Conservation (phyloP, 2,113 vertebrate genomes). For the Sander lucioperca region DNA sequence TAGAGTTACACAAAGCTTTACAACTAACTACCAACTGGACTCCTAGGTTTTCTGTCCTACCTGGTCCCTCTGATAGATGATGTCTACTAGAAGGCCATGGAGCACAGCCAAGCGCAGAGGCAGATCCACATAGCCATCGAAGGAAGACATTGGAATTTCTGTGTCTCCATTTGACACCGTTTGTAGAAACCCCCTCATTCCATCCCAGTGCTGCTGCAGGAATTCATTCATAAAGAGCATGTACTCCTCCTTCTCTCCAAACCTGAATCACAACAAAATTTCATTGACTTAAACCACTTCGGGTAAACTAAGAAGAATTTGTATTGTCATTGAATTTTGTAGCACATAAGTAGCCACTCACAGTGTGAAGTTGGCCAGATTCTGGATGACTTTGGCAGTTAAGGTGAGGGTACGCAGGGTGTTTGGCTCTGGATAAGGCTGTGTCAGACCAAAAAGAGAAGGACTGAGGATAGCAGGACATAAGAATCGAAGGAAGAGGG, state of each 20-base stretch:
- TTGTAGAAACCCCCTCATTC: slow-evolving; percentile 89
- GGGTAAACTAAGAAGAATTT: background rate
- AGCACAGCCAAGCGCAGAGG: slow-evolving; percentile 92
- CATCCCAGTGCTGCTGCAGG: slow-evolving; percentile 88
- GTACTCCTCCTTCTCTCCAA: slow-evolving; percentile 97
- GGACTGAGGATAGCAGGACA: slow-evolving; percentile 95
- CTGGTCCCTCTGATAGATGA: slow-evolving; percentile 89
- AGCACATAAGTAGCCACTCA: slow-evolving; percentile 74
- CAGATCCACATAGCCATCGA: slow-evolving; percentile 90
- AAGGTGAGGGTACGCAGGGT: slow-evolving; percentile 91
- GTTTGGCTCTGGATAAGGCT: slow-evolving; percentile 89
- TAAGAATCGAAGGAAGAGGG: slow-evolving; percentile 94
- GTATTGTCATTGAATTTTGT: background rate
- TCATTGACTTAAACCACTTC: background rate
- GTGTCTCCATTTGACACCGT: slow-evolving; percentile 86
- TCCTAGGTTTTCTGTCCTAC: slow-evolving; percentile 69
- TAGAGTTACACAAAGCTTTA: background rate
- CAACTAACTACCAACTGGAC: background rate
- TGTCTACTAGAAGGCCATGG: slow-evolving; percentile 91
- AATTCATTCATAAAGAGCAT: slow-evolving; percentile 98
- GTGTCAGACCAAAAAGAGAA: slow-evolving; percentile 92
- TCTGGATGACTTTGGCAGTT: slow-evolving; percentile 97
- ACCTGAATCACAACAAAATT: slow-evolving; percentile 80
- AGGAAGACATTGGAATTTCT: slow-evolving; percentile 81
- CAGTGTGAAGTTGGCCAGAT: slow-evolving; percentile 93